Conservation (phyloP, 2,888 invertebrate genomes). For the Ecliptopera silaceata region DNA sequence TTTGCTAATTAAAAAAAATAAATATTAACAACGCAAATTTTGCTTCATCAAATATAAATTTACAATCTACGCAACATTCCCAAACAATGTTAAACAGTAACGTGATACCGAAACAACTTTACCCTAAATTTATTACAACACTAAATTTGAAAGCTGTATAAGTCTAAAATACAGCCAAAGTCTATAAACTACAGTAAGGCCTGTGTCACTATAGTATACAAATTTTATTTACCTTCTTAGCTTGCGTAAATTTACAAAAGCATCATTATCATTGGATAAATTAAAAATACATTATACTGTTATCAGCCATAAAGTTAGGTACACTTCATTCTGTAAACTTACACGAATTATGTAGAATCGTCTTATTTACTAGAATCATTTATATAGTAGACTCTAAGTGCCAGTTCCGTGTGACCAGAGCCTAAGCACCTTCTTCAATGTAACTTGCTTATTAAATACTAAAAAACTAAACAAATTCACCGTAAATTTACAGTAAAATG, state of each 20-base stretch:
- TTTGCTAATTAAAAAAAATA: background rate
- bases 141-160: constrained; percentile 30
- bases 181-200: constrained; percentile 27
- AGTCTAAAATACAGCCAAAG: constrained; percentile 31
- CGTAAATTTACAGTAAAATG: background rate
- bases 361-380: no score
- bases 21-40: background rate
- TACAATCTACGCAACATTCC: background rate
- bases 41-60: background rate
- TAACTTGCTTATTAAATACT: no score
- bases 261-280: no score
- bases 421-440: no score
- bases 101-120: constrained; percentile 11
- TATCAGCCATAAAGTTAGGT: no score
- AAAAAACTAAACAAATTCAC: background rate
- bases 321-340: no score
- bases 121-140: constrained; percentile 26
- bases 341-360: no score
- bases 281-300: no score
- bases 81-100: constrained; percentile 9
- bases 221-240: background rate
- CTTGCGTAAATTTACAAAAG: no score
- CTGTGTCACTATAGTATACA: background rate
- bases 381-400: no score
- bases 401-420: no score